Conservation (phyloP, 2,113 vertebrate species). For the Toxostoma redivivum region DNA sequence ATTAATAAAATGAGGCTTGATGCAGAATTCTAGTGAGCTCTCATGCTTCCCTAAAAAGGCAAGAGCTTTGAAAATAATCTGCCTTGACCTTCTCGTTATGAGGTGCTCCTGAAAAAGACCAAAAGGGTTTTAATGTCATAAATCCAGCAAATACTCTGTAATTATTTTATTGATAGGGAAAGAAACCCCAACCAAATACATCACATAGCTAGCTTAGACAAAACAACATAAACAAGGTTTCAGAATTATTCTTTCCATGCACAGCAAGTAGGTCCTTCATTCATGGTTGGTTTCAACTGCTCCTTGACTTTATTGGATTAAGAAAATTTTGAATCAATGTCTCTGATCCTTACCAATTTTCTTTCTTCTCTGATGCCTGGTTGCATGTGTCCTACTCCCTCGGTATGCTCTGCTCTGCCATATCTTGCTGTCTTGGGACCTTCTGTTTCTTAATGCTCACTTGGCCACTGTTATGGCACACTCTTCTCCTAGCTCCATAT, state of each 20-base stretch:
- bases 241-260: background rate
- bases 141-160: background rate
- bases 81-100: background rate
- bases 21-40: background rate
- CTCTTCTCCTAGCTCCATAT: background rate
- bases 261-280: background rate
- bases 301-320: background rate
- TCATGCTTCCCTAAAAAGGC: accelerated
- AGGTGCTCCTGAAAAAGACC: background rate
- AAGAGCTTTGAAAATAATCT: background rate
- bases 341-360: background rate
- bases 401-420: background rate
- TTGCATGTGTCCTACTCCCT: background rate
- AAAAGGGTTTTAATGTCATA: background rate
- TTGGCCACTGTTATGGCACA: background rate
- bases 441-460: background rate
- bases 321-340: background rate
- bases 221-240: background rate
- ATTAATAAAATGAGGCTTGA: background rate
- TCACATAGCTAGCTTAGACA: background rate
- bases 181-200: background rate
- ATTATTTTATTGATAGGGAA: background rate
- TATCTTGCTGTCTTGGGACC: background rate
- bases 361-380: background rate
- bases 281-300: background rate